A percentile compares a stretch with the other conserved stretches of the same genome.
phyloP scores from a whole-genome alignment of 2,797 vertebrate species.

The Malurus splendens region DNA sequence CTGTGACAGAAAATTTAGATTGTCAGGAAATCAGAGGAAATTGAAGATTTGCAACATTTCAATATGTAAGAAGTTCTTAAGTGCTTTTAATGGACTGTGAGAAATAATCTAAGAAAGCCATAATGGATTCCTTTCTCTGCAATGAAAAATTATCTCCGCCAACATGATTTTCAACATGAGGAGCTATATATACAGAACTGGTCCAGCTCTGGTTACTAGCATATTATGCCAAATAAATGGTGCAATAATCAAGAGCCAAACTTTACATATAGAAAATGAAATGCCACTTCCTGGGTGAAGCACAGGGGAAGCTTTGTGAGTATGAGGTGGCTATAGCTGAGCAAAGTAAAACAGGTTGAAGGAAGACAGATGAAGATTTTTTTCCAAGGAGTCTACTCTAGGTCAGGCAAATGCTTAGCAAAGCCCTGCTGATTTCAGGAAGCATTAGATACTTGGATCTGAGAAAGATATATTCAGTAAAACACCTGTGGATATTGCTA shows the following conservation, averaged over 20 bases:
- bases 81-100: background rate
- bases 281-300: background rate
- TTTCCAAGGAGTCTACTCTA: background rate
- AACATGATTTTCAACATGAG: background rate
- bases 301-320: background rate
- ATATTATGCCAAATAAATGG: background rate
- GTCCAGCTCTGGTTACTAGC: background rate
- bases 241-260: background rate
- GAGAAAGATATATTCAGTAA: background rate
- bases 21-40: background rate
- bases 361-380: background rate
- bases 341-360: background rate
- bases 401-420: background rate
- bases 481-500: background rate
- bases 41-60: background rate
- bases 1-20: background rate
- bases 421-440: background rate
- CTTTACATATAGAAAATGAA: background rate
- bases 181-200: background rate
- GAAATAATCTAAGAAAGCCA: background rate
- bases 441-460: background rate
- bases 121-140: background rate
- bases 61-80: background rate
- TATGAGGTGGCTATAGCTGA: background rate
- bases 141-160: background rate